Base-by-base conservation (phyloP, 2,113 vertebrate genomes). In the Cyphomyrus plagiostoma region DNA sequence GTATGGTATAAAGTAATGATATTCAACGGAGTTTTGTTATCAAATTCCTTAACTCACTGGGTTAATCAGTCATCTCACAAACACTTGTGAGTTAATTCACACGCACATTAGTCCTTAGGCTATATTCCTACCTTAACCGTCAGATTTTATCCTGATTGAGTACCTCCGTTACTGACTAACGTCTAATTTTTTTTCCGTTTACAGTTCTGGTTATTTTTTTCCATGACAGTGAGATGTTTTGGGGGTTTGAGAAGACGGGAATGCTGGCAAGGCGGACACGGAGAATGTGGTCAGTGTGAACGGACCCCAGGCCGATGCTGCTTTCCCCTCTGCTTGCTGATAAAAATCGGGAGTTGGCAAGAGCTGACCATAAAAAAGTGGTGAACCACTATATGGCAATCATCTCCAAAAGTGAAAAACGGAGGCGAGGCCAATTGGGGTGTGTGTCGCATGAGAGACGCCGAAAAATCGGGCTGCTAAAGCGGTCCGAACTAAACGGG, bases 361-460 rank as follows among this genome's bases (percentile, higher is more conserved):
- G 89, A 88, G 77, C 39, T 42, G 49, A 53, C 89, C 91, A 84
- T 89, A 87, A 92, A 90, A 90, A 58, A 53, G 86, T 62, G 91
- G 90, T 90, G 89, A 89, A 89, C 88, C 90, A 91, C 92, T 92
- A 88, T 88, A 91, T 89, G 91, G 88, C 91, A 91, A 89, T 93
- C 89, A 91, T 93, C 93, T 93, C 90, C 85, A 89, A 91, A 93
- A 92, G 91, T 89, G 82, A 83, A 91, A 91, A 90, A 82, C 53
- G 74, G 35, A 42, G 88, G 89, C 88, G 89, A 90, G 70, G 82
- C 39, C 91, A 90, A 91, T 90, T 89, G 92, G 91, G 90, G 91
- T 93, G 91, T 93, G 92, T 89, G 91, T 91, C 91, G 92, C 92
- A 90, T 91, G 91, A 89, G 92, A 93, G 35, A 42, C 48, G 70